phyloP scores from a whole-genome alignment of 2,888 invertebrate species.

The Lacanobia oleracea region DNA sequence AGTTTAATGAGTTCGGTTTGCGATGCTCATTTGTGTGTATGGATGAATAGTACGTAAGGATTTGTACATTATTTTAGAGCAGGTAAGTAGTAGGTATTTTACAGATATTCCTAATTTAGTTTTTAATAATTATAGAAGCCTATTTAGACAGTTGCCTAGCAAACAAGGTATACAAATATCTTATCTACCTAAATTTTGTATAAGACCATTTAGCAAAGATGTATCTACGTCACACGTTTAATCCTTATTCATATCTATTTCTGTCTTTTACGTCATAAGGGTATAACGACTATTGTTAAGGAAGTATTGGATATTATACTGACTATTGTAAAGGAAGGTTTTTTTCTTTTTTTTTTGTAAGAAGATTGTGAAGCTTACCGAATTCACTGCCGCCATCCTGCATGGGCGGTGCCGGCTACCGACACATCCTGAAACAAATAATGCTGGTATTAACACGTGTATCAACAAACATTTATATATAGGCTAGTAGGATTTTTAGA shows the following conservation, averaged over 20 bases:
- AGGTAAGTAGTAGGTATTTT: background rate
- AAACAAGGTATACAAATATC: background rate
- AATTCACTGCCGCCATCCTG: slow-evolving; percentile 92
- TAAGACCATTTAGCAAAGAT: background rate
- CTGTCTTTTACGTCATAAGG: background rate
- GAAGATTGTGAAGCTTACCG: slow-evolving; percentile 86
- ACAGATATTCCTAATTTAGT: no score
- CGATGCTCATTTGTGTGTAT: slow-evolving; percentile 9
- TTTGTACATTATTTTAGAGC: background rate
- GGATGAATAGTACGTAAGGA: background rate
- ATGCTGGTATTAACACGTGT: slow-evolving; percentile 40
- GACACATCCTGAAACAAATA: slow-evolving; percentile 86
- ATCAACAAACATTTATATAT: background rate
- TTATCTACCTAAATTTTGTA: background rate
- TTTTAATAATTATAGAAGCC: no score
- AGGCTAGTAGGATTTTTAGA: no score
- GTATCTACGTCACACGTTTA: background rate
- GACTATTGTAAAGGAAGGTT: background rate
- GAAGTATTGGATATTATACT: slow-evolving; percentile 13
- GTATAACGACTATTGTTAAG: background rate
- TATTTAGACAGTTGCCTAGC: no score
- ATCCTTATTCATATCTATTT: background rate
- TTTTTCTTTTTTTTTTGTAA: background rate
- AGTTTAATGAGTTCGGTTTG: background rate
- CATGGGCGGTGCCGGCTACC: slow-evolving; percentile 81